These are phyloP conservation scores for Pegoplata infirma DNA, from an alignment of 2,888 invertebrate genomes.

Conservation along the genomic window DNA sequence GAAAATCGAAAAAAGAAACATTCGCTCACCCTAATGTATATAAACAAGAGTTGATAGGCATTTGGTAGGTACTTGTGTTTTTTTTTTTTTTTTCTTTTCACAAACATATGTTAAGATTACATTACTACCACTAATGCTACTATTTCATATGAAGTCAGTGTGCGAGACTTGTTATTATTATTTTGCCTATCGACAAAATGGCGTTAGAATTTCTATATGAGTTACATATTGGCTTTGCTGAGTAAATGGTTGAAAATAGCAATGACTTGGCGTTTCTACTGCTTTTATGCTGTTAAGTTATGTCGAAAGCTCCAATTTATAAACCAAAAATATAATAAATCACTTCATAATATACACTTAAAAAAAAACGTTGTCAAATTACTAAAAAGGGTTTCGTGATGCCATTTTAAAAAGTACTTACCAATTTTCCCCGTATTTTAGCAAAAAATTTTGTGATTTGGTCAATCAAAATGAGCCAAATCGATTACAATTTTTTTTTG, in stretches of 20 bases:
- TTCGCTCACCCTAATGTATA: too few relatives aligned
- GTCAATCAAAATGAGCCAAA: too few relatives aligned
- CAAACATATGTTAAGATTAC: constrained; percentile 23
- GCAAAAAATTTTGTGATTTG: too few relatives aligned
- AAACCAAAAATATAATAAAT: constrained; percentile 3
- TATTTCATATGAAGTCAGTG: background rate
- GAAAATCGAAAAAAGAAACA: too few relatives aligned
- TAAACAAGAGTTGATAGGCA: too few relatives aligned
- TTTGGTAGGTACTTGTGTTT: background rate
- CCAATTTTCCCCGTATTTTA: too few relatives aligned
- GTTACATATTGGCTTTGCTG: background rate
- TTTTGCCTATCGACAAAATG: background rate
- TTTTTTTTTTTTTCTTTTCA: too few relatives aligned
- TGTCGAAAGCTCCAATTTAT: background rate
- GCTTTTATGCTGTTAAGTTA: too few relatives aligned
- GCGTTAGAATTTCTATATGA: constrained; percentile 1
- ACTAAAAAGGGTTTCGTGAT: too few relatives aligned
- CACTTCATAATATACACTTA: background rate
- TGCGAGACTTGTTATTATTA: background rate
- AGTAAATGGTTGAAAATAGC: background rate
- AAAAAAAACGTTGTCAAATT: too few relatives aligned
- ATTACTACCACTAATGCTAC: background rate
- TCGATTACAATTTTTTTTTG: too few relatives aligned
- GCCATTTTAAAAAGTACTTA: too few relatives aligned
- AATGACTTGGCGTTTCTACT: background rate